phyloP scores from a whole-genome alignment of 1,140 invertebrate species.

The Drosophila pandora region DNA sequence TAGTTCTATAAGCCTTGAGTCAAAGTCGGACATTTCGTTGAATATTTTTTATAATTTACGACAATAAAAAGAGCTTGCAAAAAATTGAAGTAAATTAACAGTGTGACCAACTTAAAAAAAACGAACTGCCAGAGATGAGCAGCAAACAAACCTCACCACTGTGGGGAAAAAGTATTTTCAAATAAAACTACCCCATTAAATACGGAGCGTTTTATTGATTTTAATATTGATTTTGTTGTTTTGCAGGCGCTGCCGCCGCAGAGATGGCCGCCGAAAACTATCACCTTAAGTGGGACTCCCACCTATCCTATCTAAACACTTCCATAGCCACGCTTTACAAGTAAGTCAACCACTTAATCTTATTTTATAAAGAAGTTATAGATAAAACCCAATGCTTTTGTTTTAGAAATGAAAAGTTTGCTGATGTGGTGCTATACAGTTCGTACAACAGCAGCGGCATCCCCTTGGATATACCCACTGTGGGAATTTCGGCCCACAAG shows the following conservation, averaged over 20 bases:
- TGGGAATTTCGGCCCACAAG: conserved; percentile 92
- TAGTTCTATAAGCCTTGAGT: conserved; percentile 59
- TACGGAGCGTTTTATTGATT: conserved; percentile 31
- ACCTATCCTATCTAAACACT: conserved; percentile 90
- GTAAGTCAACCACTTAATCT: conserved; percentile 68
- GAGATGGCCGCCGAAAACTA: conserved; percentile 88
- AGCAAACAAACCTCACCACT: neutral
- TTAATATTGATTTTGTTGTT: conserved; percentile 72
- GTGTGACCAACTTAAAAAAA: conserved; percentile 4
- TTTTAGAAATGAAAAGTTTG: conserved; percentile 88
- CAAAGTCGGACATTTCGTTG: conserved; percentile 47
- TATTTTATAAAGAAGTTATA: neutral
- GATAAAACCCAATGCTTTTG: neutral
- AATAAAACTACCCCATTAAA: conserved; percentile 2
- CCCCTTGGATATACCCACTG: conserved; percentile 76
- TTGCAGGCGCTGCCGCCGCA: conserved; percentile 49
- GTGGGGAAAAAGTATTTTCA: neutral
- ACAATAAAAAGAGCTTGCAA: conserved; percentile 13
- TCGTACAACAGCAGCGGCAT: conserved; percentile 66
- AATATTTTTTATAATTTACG: neutral
- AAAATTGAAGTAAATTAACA: conserved; percentile 11
- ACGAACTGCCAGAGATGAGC: neutral
- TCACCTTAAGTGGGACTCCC: conserved; percentile 94
- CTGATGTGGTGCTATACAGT: conserved; percentile 93
- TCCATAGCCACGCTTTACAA: conserved; percentile 91